Conservation (phyloP, 2,797 vertebrate genomes). For the Salmo trutta region DNA sequence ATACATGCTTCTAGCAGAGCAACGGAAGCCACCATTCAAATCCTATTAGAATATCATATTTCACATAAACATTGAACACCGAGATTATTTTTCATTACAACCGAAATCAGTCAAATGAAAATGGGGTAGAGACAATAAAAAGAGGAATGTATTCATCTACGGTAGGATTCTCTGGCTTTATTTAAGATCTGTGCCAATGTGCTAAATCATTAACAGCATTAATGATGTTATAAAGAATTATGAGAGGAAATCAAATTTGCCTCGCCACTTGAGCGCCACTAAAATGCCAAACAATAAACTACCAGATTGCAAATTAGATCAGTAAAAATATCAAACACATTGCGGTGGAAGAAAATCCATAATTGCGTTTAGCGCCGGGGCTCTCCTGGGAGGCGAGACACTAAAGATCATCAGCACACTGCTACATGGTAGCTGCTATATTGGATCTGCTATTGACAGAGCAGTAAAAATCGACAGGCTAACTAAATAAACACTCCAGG, state of each 20-base stretch:
- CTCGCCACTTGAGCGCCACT: constrained; percentile 98
- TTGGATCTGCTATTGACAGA: constrained; percentile 88
- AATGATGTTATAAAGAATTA: constrained; percentile 99
- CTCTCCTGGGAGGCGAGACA: constrained; percentile 89
- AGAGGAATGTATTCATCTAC: constrained; percentile 74
- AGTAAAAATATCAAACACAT: constrained; percentile 99
- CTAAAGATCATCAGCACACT: constrained; percentile 97
- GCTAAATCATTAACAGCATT: constrained; percentile 85
- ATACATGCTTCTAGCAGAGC: constrained; percentile 55
- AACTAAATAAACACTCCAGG: constrained; percentile 97
- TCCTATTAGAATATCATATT: constrained; percentile 75
- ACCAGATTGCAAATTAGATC: constrained; percentile 99
- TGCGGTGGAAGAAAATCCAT: constrained; percentile 97
- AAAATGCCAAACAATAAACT: constrained; percentile 99
- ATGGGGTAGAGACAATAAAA: constrained; percentile 75
- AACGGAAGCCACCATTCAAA: constrained; percentile 58
- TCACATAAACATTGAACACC: constrained; percentile 70
- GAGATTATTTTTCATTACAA: constrained; percentile 82
- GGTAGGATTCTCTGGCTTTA: constrained; percentile 76
- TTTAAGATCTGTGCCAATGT: constrained; percentile 84
- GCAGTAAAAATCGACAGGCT: constrained; percentile 99
- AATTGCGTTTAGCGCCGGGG: constrained; percentile 98
- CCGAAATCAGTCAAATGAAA: constrained; percentile 69
- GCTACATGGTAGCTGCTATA: constrained; percentile 86
- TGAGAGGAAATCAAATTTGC: constrained; percentile 99